Percentiles rank a stretch among this genome's conserved stretches.
Evolutionary conservation across 2,797 vertebrate species (phyloP).

Genomic region (Acanthopagrus latus): DNA sequence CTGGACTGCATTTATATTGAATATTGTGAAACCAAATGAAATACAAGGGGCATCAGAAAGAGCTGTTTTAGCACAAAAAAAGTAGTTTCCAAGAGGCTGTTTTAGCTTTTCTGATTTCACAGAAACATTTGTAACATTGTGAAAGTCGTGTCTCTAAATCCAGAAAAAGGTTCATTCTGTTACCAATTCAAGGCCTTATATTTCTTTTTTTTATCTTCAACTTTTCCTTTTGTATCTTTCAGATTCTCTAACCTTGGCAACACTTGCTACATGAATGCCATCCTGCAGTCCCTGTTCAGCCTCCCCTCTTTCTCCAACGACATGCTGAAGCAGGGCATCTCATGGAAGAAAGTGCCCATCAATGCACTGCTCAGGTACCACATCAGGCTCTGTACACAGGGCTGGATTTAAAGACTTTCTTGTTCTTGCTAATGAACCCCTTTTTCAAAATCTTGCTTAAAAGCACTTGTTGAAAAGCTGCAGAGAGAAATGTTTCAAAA

Average conservation of each 20-base stretch:
- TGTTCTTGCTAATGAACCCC: background rate
- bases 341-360: slow-evolving; percentile 95
- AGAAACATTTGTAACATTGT: background rate
- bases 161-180: background rate
- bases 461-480: background rate
- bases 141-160: background rate
- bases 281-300: slow-evolving; percentile 98
- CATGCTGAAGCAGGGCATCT: slow-evolving; percentile 95
- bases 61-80: background rate
- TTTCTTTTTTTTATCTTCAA: background rate
- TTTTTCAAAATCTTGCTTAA: background rate
- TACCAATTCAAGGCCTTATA: background rate
- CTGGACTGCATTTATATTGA: background rate
- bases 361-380: slow-evolving; percentile 95
- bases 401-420: background rate
- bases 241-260: slow-evolving; percentile 99
- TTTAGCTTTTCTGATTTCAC: background rate
- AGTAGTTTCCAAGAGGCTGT: background rate
- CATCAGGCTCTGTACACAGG: background rate
- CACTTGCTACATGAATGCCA: slow-evolving; percentile 99
- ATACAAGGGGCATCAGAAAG: background rate
- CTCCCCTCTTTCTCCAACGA: slow-evolving; percentile 97
- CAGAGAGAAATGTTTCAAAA: background rate
- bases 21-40: background rate
- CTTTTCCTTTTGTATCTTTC: slow-evolving; percentile 13